These are phyloP conservation scores for Stomatorhinus ivindoensis DNA, from an alignment of 2,113 vertebrate species.

Conservation along the genomic window DNA sequence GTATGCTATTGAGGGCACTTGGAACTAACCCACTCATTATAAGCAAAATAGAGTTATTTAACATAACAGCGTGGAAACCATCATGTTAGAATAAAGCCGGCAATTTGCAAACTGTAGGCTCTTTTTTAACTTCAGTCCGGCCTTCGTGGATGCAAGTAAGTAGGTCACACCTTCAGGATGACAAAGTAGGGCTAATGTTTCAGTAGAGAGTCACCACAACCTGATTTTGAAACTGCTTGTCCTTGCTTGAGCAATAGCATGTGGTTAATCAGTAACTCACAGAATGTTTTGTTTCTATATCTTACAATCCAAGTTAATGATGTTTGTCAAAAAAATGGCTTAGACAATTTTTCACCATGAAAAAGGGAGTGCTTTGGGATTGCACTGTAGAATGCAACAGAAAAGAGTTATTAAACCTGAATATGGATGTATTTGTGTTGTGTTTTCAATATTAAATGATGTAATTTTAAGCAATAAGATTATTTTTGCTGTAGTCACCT, in stretches of 20 bases:
- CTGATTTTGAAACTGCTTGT: conserved; percentile 17
- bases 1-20: neutral
- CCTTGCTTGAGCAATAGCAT: conserved; percentile 20
- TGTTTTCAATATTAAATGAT: conserved; percentile 2
- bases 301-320: conserved; percentile 30
- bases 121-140: conserved; percentile 15
- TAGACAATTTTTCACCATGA: conserved; percentile 29
- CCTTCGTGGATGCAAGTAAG: conserved; percentile 28
- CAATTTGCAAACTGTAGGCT: neutral
- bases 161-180: conserved; percentile 28
- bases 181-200: conserved; percentile 22
- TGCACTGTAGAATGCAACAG: conserved; percentile 13
- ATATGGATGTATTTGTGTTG: conserved; percentile 2
- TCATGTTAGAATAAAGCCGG: neutral
- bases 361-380: conserved; percentile 19
- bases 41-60: neutral
- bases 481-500: neutral
- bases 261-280: conserved; percentile 27
- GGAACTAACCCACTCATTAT: neutral
- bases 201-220: conserved; percentile 14
- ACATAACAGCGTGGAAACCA: neutral
- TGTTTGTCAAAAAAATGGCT: conserved; percentile 33
- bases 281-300: conserved; percentile 26
- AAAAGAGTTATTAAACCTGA: conserved; percentile 26
- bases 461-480: neutral